phyloP scores from a whole-genome alignment of 2,797 vertebrate genomes.

The Fistularia tabacaria region DNA sequence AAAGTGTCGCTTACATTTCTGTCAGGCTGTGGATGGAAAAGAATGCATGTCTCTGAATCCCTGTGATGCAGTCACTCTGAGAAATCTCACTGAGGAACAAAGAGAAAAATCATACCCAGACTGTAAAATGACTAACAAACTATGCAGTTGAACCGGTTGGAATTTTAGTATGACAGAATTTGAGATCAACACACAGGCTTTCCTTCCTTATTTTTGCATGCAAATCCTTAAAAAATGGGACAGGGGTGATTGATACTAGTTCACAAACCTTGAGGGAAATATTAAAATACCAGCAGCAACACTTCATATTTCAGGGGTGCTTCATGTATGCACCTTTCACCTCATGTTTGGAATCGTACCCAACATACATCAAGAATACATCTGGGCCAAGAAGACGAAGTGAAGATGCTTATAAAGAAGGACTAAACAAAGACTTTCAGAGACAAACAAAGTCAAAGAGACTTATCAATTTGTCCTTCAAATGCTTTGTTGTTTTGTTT shows the following conservation, averaged over 20 bases:
- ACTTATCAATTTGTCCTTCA: conserved; percentile 49
- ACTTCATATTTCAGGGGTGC: conserved; percentile 17
- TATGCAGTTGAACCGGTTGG: no score
- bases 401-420: conserved; percentile 45
- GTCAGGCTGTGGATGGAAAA: conserved; percentile 65
- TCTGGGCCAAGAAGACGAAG: conserved; percentile 55
- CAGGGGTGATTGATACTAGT: conserved; percentile 52
- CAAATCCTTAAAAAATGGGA: conserved; percentile 38
- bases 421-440: conserved; percentile 47
- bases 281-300: conserved; percentile 29
- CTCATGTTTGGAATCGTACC: conserved; percentile 40
- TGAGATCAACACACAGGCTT: neutral
- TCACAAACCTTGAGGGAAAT: conserved; percentile 33
- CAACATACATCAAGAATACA: conserved; percentile 52
- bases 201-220: neutral
- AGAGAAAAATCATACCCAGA: neutral
- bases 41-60: conserved; percentile 69
- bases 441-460: conserved; percentile 52
- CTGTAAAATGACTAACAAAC: no score
- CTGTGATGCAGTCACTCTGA: conserved; percentile 68
- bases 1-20: conserved; percentile 71
- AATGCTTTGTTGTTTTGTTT: conserved; percentile 36
- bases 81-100: conserved; percentile 70
- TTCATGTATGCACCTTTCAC: conserved; percentile 13
- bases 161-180: no score